Evolutionary conservation across 1,140 invertebrate species (phyloP).

Genomic region (Ditylenchus dipsaci): DNA sequence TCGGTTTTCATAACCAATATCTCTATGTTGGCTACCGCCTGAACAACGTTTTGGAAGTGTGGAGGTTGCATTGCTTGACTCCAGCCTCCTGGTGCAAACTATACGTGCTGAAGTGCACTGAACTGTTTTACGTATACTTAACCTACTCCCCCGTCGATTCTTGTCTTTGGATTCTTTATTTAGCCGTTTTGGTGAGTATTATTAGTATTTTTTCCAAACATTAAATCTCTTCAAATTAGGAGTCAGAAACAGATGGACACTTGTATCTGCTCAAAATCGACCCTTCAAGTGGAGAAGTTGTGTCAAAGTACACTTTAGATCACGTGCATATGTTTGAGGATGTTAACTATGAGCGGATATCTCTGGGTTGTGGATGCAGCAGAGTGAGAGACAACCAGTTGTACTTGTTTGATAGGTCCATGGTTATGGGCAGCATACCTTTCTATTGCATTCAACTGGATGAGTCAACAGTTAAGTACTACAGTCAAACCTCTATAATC

Average conservation of each 20-base stretch:
- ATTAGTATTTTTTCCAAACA: neutral
- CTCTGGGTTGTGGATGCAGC: constrained; percentile 4
- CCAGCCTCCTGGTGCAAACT: constrained; percentile 20
- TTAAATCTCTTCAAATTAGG: neutral
- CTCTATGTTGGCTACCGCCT: constrained; percentile 19
- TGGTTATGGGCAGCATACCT: constrained; percentile 24
- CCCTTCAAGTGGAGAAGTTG: neutral
- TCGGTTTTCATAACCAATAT: constrained; percentile 17
- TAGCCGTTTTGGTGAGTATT: neutral
- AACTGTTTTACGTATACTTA: constrained; percentile 25
- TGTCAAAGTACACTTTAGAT: neutral
- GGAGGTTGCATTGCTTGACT: constrained; percentile 19
- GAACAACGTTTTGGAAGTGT: constrained; percentile 13
- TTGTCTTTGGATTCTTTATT: neutral
- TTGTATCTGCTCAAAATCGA: too few relatives aligned
- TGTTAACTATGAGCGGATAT: neutral
- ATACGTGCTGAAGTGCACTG: constrained; percentile 10
- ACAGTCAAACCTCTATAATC: too few relatives aligned
- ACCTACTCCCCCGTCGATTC: constrained; percentile 2
- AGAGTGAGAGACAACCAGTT: neutral
- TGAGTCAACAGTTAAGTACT: neutral
- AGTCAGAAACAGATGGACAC: too few relatives aligned
- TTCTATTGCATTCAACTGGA: constrained; percentile 21
- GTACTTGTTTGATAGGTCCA: constrained; percentile 24
- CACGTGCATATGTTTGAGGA: neutral